Percentiles rank a stretch among this genome's conserved stretches.
These are phyloP conservation scores for Drosophila pectinifera DNA, from an alignment of 1,140 invertebrate genomes.

Conservation along the genomic window DNA sequence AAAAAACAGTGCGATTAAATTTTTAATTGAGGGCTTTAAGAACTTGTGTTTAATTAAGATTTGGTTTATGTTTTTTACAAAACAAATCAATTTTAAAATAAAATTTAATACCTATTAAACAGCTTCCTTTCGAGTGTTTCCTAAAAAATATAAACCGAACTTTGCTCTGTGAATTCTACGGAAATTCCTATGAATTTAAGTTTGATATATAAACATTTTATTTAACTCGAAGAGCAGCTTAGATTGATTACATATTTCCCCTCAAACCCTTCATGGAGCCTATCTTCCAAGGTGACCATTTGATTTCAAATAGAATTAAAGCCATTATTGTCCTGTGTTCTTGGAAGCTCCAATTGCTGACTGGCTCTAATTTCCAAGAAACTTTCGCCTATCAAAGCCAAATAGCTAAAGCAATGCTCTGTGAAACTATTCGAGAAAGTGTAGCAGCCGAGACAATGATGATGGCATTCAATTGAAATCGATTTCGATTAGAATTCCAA, in stretches of 20 bases:
- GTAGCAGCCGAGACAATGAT: slow-evolving; percentile 10
- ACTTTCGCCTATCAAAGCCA: slow-evolving; percentile 34
- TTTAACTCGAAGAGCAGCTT: neutral
- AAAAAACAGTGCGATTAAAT: neutral
- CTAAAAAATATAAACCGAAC: no score
- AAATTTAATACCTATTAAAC: no score
- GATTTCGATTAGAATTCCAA: slow-evolving; percentile 56
- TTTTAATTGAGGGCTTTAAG: neutral
- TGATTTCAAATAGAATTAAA: neutral
- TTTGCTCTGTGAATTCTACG: no score
- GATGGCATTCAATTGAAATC: slow-evolving; percentile 48
- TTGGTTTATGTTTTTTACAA: neutral
- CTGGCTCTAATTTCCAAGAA: slow-evolving; percentile 15
- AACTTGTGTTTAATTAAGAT: neutral
- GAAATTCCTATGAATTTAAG: no score
- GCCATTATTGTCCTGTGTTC: neutral
- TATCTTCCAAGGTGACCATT: neutral
- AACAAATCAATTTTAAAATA: no score
- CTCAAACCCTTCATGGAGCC: neutral
- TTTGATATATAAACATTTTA: no score
- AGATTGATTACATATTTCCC: neutral
- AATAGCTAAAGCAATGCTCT: neutral
- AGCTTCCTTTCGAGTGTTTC: neutral
- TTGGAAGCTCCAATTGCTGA: neutral
- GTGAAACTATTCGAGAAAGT: slow-evolving; percentile 42